Percentiles rank a stretch among this genome's conserved stretches.
These are phyloP conservation scores for Erethizon dorsatum DNA, from an alignment of 2,797 vertebrate genomes.

Conservation along the genomic window DNA sequence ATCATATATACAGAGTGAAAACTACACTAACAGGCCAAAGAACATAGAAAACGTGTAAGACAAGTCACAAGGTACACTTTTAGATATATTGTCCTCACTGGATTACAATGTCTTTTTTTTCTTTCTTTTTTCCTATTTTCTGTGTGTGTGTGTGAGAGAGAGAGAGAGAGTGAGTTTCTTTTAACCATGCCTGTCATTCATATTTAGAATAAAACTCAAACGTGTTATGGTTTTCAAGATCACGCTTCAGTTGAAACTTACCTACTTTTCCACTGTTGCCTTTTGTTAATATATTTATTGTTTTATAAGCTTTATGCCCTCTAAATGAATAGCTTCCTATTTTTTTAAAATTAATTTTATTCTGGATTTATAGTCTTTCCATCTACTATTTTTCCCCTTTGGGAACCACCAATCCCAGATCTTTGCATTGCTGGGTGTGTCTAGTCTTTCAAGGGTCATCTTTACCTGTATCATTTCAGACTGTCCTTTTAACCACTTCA, in stretches of 20 bases:
- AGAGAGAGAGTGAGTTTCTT: not conserved
- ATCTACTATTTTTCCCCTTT: not conserved
- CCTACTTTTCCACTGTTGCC: not conserved
- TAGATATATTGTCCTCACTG: too few species aligned
- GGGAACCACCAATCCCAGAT: not conserved
- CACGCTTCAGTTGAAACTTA: not conserved
- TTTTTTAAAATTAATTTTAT: conserved; percentile 17
- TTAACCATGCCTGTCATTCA: not conserved
- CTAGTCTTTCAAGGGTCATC: not conserved
- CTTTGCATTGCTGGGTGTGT: not conserved
- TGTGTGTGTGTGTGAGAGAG: too few species aligned
- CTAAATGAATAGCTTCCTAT: not conserved
- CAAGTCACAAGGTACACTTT: not conserved
- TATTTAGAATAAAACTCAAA: not conserved
- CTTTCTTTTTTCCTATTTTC: too few species aligned
- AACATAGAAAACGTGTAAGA: not conserved
- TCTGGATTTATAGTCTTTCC: not conserved
- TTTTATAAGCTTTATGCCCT: not conserved
- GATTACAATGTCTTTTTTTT: too few species aligned
- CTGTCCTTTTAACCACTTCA: not conserved
- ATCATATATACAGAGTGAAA: not conserved
- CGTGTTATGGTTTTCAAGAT: not conserved
- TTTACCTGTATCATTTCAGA: not conserved
- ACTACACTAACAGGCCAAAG: not conserved
- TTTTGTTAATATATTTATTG: not conserved